Evolutionary conservation across 2,888 invertebrate genomes (phyloP).

Genomic region (Pherbina coryleti): DNA sequence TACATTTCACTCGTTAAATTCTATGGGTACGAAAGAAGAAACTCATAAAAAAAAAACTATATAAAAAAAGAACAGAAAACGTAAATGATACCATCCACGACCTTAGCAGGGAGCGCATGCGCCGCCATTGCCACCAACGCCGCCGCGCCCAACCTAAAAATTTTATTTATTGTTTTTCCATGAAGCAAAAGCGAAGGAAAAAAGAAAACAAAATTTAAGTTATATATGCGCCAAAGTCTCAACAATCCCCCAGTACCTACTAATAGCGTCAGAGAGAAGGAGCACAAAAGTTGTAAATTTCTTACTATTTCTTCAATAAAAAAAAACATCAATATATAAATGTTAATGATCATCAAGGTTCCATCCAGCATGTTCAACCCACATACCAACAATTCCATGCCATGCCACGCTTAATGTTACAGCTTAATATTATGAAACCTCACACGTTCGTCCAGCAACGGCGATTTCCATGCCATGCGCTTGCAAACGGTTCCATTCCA

Average conservation of each 20-base stretch:
- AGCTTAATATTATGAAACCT: conserved; percentile 21
- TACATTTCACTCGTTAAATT: conserved; percentile 32
- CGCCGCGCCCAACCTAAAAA: conserved; percentile 34
- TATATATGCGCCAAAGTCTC: too few relatives aligned
- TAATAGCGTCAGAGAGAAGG: too few relatives aligned
- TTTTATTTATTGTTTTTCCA: conserved; percentile 29
- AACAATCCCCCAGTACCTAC: too few relatives aligned
- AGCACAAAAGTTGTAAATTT: too few relatives aligned
- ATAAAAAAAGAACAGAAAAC: too few relatives aligned
- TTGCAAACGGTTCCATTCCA: too few relatives aligned
- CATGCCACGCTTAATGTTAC: background rate
- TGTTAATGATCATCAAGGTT: too few relatives aligned
- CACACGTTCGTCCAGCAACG: background rate
- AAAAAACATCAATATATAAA: too few relatives aligned
- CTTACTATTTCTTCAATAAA: too few relatives aligned
- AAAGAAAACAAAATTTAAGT: background rate
- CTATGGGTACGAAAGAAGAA: background rate
- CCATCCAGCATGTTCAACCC: too few relatives aligned
- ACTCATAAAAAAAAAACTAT: background rate
- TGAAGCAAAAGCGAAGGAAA: background rate
- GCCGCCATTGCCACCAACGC: conserved; percentile 22
- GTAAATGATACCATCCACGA: background rate
- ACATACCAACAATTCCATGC: background rate
- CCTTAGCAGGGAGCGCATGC: conserved; percentile 11
- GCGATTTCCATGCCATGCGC: too few relatives aligned